Evolutionary conservation across 2,797 vertebrate genomes (phyloP), one percentile per base, ranked within the genome.

Genomic region (Gobionotothen gibberifrons): DNA sequence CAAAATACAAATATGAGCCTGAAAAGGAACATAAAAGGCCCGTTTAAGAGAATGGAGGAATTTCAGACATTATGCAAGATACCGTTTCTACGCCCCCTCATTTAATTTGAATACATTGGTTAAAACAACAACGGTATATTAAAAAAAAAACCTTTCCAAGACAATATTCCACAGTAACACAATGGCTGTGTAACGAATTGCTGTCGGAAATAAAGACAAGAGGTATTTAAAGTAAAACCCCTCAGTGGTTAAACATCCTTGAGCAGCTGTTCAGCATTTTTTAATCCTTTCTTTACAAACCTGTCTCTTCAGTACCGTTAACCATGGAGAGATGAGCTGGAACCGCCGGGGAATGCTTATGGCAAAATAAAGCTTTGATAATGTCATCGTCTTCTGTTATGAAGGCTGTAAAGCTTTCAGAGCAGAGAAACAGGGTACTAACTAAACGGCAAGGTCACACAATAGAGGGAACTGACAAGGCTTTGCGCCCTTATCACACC

Each of bases 341-440:
- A 78, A 68, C 53, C 3, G 36, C 53, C 3, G 36, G 16, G 9
- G 58, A 53, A 69, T 51, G 39, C 65, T 79, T 58, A 60, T 54
- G 76, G 71, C 69, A 72, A 86, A 78, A 79, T 82, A 83, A 85
- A 83, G 56, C 78, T 81, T 79, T 78, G 66, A 89, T 90, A 88
- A 86, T 88, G 87, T 72, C 78, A 71, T 59, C 54, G 58, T 85
- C 42, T 59, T 77, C 60, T 65, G 77, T 84, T 71, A 85, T 55
- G 36, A 68, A 73, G 61, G 67, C 73, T 54, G 69, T 87, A 82
- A 90, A 89, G 65, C 54, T 63, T 73, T 83, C 74, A 79, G 66
- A 76, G 75, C 29, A 16, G 42, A 74, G 70, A 49, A 59, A 65
- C 58, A 42, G 32, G 49, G 48, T 58, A 17, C 60, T 72, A 62